phyloP scores from a whole-genome alignment of 2,797 vertebrate genomes.

The Pelodytes ibericus region DNA sequence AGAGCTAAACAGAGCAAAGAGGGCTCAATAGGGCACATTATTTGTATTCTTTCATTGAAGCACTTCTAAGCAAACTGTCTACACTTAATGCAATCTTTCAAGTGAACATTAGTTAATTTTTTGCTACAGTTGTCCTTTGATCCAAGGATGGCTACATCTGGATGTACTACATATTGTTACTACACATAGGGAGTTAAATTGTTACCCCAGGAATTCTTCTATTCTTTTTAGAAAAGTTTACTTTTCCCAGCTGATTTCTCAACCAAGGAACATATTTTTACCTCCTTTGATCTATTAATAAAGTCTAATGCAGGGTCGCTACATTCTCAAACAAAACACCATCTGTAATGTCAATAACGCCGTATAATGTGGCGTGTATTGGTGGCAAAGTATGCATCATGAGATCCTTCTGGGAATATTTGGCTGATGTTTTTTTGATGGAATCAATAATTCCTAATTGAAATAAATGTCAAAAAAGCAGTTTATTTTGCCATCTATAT shows the following conservation, averaged over 20 bases:
- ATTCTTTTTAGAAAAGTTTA: no score
- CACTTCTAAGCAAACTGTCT: no score
- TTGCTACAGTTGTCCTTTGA: no score
- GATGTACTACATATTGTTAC: no score
- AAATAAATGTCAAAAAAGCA: constrained; percentile 54
- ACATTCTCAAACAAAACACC: constrained; percentile 31
- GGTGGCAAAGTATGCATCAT: constrained; percentile 10
- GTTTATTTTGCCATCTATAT: constrained; percentile 40
- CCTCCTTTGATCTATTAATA: constrained; percentile 35
- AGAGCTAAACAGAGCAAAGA: no score
- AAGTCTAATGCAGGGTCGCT: constrained; percentile 12
- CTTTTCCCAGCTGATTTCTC: constrained; percentile 10
- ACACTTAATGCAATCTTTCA: no score
- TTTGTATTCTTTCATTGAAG: no score
- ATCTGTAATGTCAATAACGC: constrained; percentile 38
- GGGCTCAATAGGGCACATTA: no score
- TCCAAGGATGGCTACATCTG: no score
- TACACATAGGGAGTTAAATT: no score
- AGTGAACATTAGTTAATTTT: no score
- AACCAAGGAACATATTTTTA: constrained; percentile 6
- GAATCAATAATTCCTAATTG: constrained; percentile 52
- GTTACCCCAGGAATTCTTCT: no score
- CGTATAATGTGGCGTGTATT: constrained; percentile 21
- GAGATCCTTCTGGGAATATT: constrained; percentile 18
- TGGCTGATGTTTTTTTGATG: constrained; percentile 27